phyloP scores from a whole-genome alignment of 2,113 vertebrate genomes.

The Leuciscus idus region DNA sequence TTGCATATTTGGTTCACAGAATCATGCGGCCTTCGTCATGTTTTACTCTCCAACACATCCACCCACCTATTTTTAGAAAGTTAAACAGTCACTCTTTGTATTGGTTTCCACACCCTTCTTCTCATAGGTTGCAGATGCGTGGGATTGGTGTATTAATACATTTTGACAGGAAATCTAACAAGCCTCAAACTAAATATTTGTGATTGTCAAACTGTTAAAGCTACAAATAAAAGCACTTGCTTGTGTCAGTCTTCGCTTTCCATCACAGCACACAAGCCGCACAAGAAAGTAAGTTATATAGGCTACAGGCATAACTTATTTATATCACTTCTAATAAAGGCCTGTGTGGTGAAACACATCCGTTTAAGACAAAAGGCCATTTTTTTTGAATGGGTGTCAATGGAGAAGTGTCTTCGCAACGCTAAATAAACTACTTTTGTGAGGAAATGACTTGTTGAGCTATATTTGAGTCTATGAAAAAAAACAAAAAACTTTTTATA shows the following conservation, averaged over 20 bases:
- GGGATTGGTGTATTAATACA: neutral
- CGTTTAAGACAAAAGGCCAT: neutral
- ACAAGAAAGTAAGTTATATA: neutral
- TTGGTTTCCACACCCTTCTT: neutral
- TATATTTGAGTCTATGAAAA: neutral
- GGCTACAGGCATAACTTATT: neutral
- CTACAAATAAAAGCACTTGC: neutral
- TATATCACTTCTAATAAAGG: neutral
- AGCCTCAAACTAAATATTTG: neutral
- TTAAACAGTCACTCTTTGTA: neutral
- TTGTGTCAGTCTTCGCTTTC: too few relatives aligned
- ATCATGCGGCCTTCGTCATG: neutral
- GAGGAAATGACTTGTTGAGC: neutral
- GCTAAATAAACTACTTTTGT: neutral
- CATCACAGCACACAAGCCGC: too few relatives aligned
- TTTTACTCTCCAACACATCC: neutral
- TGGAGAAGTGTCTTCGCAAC: neutral
- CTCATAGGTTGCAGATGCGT: neutral
- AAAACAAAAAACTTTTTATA: neutral
- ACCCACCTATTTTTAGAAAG: neutral
- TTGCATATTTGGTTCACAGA: neutral
- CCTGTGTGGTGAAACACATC: neutral
- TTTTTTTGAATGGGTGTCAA: neutral
- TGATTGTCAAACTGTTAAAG: neutral
- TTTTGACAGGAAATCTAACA: neutral